Base-by-base conservation (phyloP, 2,888 invertebrate species). In the Exephanes ischioxanthus region DNA sequence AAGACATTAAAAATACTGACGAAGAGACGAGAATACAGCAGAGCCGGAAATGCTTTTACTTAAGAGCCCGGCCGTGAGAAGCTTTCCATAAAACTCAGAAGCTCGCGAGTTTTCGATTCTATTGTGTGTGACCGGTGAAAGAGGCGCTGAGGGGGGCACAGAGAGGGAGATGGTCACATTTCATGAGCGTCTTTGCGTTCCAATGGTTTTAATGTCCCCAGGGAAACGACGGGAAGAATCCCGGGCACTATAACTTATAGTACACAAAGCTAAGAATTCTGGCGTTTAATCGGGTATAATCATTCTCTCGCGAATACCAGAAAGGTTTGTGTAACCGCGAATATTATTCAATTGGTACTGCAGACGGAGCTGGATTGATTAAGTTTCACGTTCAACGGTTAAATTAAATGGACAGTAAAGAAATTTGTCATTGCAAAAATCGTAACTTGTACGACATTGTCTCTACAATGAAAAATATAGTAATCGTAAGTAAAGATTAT, bases 141-240 rank as follows among this genome's bases (percentile, higher is more conserved):
- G 79, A 48, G 7, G 33, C 14, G 63, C 33, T 48, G 22, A 19
- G 26, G 51, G 11, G 45, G 41, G 41, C 41, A 41, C 41, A 9
- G 41, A 22, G 22, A 3, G 33, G 26, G 19, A 48, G n/a, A 55
- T 14, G 66, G 48, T 58, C 30, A 51, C 68, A 80, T 80, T 75
- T 68, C 68, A 30, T 37, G 51, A 70, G 61, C 30, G 70, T 22
- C 48, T 70, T 63, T 61, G 51, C 70, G 63, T 81, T 76, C 63
- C 70, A 63, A 82, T 82, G 70, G 76, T 82, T 48, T 82, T 76
- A 82, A 82, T 76, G 81, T 76, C n/a, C 61, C 76, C 63, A 70
- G 30, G 63, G 71, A 82, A 82, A 76, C 76, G 70, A 76, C 71
- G 26, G 45, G 30, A 70, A 45, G 61, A 70, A 63, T 71, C 30